Base-by-base conservation (phyloP, 1,140 invertebrate genomes). In the Drosophila auraria region DNA sequence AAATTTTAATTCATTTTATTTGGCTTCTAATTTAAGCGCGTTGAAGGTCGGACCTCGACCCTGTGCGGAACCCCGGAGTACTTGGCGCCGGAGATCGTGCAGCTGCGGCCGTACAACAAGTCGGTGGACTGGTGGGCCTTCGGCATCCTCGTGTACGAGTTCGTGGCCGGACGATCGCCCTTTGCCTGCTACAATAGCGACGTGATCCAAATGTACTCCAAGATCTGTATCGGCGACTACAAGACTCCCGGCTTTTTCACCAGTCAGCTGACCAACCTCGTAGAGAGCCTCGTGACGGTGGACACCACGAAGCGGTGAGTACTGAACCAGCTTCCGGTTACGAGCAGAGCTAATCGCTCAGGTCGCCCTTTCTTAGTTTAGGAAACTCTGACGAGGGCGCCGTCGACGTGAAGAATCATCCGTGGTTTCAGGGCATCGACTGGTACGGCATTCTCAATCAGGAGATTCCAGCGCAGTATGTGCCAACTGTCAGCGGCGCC, bases 91-190 rank as follows among this genome's bases (percentile, higher is more conserved):
- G 98, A 99, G 94, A 96, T 99, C 36, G 98, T 99, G 74, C 94
- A 98, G 51, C 97, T 96, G 78, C 98, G 98, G 93, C 98, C 98
- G 5, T 99, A 99, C 93, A 98, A 98, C 62, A 98, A 97, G 90
- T 96, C 97, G 2, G 98, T 99, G 1, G 99, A 99, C 87, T 99
- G 97, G 98, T 99, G 98, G 98, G 97, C 98, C n/a, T 95, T 98
- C 51, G 98, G 98, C 1, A 96, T 99, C 0, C 93, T 99, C 7
- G 93, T 97, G 1, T 97, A 95, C 91, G 97, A 97, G 93, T 97
- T 98, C 95, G 96, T 96, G 58, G 95, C 96, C 11, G 97, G 97
- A 0, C 95, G 95, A 79, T 95, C 96, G 1, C 98, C 98, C 0
- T 99, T 99, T 92, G 97, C 95, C 75, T 95, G 96, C 1, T 63